Percentiles rank a stretch among this genome's conserved stretches.
phyloP scores from a whole-genome alignment of 2,113 vertebrate species.

The Cochlearius cochlearius region DNA sequence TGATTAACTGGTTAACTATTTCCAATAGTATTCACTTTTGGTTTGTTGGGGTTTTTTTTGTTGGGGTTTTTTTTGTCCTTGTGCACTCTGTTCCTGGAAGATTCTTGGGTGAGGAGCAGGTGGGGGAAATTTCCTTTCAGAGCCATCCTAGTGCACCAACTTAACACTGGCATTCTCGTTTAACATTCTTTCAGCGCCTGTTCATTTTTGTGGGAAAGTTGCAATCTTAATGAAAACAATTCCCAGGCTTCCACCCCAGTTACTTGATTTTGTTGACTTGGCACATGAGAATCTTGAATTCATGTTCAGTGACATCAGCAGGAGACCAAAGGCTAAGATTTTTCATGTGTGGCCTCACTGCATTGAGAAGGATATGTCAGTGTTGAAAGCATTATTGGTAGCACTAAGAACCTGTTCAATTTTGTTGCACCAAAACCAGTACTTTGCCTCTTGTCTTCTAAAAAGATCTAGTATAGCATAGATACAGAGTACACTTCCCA shows the following conservation, averaged over 20 bases:
- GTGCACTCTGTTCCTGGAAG: not conserved
- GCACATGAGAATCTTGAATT: constrained; percentile 11
- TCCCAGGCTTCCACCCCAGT: not conserved
- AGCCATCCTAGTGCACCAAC: not conserved
- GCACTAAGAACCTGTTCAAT: not conserved
- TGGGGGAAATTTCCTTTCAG: not conserved
- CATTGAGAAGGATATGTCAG: not conserved
- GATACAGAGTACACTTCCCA: not conserved
- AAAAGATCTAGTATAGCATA: not conserved
- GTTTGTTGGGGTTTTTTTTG: not conserved
- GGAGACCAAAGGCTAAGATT: not conserved
- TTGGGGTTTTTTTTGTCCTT: not conserved
- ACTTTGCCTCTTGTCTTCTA: not conserved
- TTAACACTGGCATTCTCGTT: not conserved
- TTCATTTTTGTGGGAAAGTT: not conserved
- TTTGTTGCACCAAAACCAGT: not conserved
- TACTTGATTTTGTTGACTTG: constrained; percentile 38
- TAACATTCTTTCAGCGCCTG: not conserved
- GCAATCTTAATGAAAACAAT: not conserved
- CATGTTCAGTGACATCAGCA: not conserved
- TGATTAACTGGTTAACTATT: not conserved
- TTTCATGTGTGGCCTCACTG: not conserved
- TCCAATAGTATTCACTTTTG: not conserved
- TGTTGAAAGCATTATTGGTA: not conserved
- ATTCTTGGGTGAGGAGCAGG: not conserved